Base-by-base conservation (phyloP, 2,888 invertebrate species). In the Leptinotarsa peninsularis region DNA sequence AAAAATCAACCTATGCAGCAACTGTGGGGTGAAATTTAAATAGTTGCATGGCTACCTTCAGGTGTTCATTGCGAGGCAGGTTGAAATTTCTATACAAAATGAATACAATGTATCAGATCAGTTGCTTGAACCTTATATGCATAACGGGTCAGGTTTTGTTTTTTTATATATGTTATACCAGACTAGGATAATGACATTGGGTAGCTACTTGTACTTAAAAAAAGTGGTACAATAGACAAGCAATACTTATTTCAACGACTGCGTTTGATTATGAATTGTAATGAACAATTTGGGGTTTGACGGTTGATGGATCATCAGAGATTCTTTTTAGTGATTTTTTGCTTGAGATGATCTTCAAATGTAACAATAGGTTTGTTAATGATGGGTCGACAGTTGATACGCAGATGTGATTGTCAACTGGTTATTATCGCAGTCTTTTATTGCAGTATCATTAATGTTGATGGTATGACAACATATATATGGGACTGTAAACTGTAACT, bases 271-370 rank as follows among this genome's bases (percentile, higher is more conserved):
- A 74, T 73, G 70, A 74, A 78, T 75, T 67, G 60, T 74, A 73
- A 75, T 74, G 72, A 76, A 67, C 67, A 67, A 67, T 76, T 78
- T 78, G 76, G 74, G 73, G 76, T 78, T 76, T 78, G 76, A 75
- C 76, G 78, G 78, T 76, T 78, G 78, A 70, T 49, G 69, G 72
- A 72, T 71, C 43, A 73, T 72, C 58, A 71, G 49, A 67, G 63
- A 33, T 49, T 54, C 33, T 50, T 66, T 75, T 72, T 68, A 68
- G 54, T 72, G 52, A 33, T 27, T 66, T 72, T 75, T 72, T 72
- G 67, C 69, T 72, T 69, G 63, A 33, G 67, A 67, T 56, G 66
- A 72, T 54, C 63, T 54, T 56, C 67, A 33, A 43, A 69, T 75
- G 33, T 72, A 68, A 75, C 75, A 75, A 75, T 75, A 50, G 27